Evolutionary conservation across 2,888 invertebrate species (phyloP).

Genomic region (Cremastinae sp.): DNA sequence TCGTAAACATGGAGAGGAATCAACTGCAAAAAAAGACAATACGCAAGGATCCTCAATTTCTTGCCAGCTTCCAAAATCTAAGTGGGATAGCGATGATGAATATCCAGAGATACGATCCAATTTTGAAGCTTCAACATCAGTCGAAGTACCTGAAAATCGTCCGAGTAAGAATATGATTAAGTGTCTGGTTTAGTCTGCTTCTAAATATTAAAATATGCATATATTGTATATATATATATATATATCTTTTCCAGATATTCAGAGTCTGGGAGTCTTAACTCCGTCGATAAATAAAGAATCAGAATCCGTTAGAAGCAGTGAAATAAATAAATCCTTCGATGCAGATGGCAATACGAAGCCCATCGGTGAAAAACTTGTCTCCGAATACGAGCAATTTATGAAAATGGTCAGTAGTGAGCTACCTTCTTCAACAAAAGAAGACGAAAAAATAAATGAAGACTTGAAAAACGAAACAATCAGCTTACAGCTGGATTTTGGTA

Average conservation of each 20-base stretch:
- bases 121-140: conserved; percentile 20
- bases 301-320: conserved; percentile 4
- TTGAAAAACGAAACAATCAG: conserved; percentile 53
- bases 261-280: conserved; percentile 29
- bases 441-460: background rate
- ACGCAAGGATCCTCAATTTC: conserved; percentile 57
- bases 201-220: background rate
- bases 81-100: conserved; percentile 78
- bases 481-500: conserved; percentile 49
- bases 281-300: conserved; percentile 36
- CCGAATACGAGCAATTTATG: conserved; percentile 84
- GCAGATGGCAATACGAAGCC: conserved; percentile 33
- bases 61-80: conserved; percentile 73
- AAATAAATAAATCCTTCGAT: conserved; percentile 8
- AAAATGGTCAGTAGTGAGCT: conserved; percentile 80
- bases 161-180: conserved; percentile 38
- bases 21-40: conserved; percentile 37
- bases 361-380: conserved; percentile 77
- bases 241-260: conserved; percentile 36
- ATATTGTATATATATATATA: no score
- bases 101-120: conserved; percentile 18
- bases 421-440: conserved; percentile 1
- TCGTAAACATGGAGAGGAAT: conserved; percentile 62
- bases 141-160: conserved; percentile 24
- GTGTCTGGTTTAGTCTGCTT: conserved; percentile 9